Conservation (phyloP, 2,113 vertebrate species). For the Campylomormyrus tamandua region DNA sequence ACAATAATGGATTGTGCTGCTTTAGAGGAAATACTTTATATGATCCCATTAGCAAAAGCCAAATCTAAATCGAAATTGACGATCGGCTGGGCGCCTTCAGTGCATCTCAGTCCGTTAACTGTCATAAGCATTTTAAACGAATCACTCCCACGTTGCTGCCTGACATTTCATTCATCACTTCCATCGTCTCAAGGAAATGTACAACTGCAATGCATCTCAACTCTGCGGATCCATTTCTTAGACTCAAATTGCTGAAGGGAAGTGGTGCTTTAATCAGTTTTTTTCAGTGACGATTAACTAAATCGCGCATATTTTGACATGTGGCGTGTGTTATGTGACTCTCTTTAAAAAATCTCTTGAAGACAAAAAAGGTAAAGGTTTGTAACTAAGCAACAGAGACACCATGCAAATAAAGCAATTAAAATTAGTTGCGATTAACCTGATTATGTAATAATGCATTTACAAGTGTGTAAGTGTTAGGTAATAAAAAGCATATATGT, state of each 20-base stretch:
- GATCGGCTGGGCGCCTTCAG: slow-evolving; percentile 77
- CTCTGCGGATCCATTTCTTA: slow-evolving; percentile 62
- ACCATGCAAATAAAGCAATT: not conserved
- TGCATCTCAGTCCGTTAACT: slow-evolving; percentile 81
- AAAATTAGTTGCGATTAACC: not conserved
- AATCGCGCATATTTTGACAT: slow-evolving; percentile 37
- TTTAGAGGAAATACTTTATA: slow-evolving; percentile 84
- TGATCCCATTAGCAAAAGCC: slow-evolving; percentile 83
- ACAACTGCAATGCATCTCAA: slow-evolving; percentile 57
- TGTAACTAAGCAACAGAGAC: not conserved
- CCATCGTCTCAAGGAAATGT: slow-evolving; percentile 68
- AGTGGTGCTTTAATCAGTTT: slow-evolving; percentile 66
- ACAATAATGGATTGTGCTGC: slow-evolving; percentile 94
- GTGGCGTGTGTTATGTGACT: not conserved
- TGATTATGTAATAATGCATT: not conserved
- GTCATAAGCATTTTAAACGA: slow-evolving; percentile 92
- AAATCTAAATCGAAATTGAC: slow-evolving; percentile 94
- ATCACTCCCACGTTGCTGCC: slow-evolving; percentile 79
- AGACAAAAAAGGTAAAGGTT: not conserved
- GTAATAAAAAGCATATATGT: not conserved
- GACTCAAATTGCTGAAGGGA: slow-evolving; percentile 67
- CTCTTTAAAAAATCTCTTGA: not conserved
- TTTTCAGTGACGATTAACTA: slow-evolving; percentile 40
- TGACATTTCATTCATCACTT: slow-evolving; percentile 85
- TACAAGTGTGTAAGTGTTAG: not conserved